phyloP scores from a whole-genome alignment of 2,797 vertebrate genomes.

The Brachyalestes nurse region DNA sequence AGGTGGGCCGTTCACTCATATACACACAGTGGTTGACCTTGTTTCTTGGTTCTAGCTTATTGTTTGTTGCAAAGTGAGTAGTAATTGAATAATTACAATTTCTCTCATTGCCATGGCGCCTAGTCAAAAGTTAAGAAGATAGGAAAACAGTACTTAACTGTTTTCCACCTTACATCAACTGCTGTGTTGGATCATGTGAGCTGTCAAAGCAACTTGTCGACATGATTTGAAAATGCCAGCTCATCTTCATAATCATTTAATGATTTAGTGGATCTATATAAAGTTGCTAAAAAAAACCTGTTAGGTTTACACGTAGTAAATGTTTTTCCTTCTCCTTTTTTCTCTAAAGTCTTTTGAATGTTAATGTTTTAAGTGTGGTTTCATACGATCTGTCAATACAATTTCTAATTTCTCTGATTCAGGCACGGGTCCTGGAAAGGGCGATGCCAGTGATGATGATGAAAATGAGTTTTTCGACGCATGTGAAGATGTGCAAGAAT shows the following conservation, averaged over 20 bases:
- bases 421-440: constrained; percentile 79
- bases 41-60: neutral
- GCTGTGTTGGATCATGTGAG: too few relatives aligned
- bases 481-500: constrained; percentile 86
- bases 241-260: too few relatives aligned
- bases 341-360: too few relatives aligned
- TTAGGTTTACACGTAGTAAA: too few relatives aligned
- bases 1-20: constrained; percentile 71
- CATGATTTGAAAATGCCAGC: too few relatives aligned
- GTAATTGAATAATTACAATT: neutral
- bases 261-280: too few relatives aligned
- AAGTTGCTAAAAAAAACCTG: too few relatives aligned
- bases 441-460: constrained; percentile 92
- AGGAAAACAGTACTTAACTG: neutral
- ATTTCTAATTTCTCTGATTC: neutral
- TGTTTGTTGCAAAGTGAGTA: neutral
- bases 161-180: neutral
- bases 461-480: constrained; percentile 96
- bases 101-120: neutral
- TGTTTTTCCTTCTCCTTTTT: too few relatives aligned
- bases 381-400: too few relatives aligned
- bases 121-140: neutral
- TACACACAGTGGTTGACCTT: neutral
- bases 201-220: too few relatives aligned
- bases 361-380: neutral